A percentile compares a stretch with the other conserved stretches of the same genome.
Conservation (phyloP, 2,888 invertebrate genomes). For the Phengaris arion region DNA sequence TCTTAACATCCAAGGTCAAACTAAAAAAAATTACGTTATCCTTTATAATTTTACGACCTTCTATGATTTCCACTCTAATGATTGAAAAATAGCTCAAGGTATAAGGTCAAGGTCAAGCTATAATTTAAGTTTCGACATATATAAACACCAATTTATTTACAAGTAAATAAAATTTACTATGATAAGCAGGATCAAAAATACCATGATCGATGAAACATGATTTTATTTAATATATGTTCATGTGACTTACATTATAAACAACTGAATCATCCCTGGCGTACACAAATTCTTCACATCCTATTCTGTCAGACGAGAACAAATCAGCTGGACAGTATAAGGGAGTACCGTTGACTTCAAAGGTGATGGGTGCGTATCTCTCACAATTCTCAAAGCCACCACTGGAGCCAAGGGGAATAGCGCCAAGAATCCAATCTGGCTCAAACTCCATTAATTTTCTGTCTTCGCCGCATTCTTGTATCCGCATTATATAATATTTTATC, state of each 20-base stretch:
- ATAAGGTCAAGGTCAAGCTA: no score
- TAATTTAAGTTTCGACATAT: no score
- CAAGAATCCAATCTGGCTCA: conserved; percentile 64
- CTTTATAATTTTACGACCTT: no score
- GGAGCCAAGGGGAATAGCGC: conserved; percentile 67
- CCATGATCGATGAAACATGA: no score
- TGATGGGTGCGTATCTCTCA: conserved; percentile 55
- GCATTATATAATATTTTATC: no score
- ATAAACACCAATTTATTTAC: no score
- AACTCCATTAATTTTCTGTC: conserved; percentile 51
- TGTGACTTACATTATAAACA: conserved; percentile 60
- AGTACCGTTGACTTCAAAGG: conserved; percentile 47
- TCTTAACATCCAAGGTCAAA: conserved; percentile 82
- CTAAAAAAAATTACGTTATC: conserved; percentile 58
- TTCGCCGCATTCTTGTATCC: conserved; percentile 74
- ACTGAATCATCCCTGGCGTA: conserved; percentile 60
- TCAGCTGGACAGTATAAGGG: conserved; percentile 52
- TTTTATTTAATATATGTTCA: background rate
- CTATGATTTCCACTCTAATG: no score
- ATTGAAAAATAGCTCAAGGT: no score
- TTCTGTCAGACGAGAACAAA: conserved; percentile 47
- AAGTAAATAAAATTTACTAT: no score
- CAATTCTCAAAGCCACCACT: conserved; percentile 66
- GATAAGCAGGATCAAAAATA: no score
- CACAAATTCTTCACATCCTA: conserved; percentile 54